Conservation (phyloP, 2,797 vertebrate species). For the Apogon talboti region DNA sequence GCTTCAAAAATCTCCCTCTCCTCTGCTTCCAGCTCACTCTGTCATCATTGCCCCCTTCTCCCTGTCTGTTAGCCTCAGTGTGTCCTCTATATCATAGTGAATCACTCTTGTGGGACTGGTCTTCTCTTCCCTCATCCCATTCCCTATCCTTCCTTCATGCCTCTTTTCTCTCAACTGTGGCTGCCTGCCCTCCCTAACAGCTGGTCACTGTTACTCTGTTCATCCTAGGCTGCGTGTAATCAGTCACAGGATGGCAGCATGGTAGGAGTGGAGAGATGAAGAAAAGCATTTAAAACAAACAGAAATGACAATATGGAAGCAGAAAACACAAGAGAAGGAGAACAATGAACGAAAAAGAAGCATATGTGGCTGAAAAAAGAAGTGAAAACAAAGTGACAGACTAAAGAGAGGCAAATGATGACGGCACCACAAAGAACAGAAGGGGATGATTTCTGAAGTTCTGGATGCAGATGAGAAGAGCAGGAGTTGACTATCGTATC, state of each 20-base stretch:
- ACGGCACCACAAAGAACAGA: constrained; percentile 32
- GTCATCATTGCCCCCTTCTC: constrained; percentile 34
- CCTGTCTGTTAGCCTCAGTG: constrained; percentile 36
- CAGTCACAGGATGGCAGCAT: constrained; percentile 61
- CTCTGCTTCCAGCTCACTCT: constrained; percentile 31
- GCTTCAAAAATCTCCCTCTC: constrained; percentile 26
- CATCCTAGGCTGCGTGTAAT: constrained; percentile 61
- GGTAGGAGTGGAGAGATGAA: constrained; percentile 37
- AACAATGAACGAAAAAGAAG: constrained; percentile 15
- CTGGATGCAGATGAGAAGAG: constrained; percentile 28
- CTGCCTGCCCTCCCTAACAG: constrained; percentile 58
- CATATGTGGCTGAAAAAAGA: constrained; percentile 7
- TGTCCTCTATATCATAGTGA: constrained; percentile 43
- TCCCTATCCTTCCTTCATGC: constrained; percentile 23
- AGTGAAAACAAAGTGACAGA: constrained; percentile 25
- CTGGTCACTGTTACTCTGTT: constrained; percentile 65
- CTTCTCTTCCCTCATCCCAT: constrained; percentile 25
- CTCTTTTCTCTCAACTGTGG: constrained; percentile 44
- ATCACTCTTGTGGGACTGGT: constrained; percentile 50
- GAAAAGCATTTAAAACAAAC: constrained; percentile 24
- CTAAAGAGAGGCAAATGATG: constrained; percentile 21
- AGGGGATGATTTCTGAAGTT: constrained; percentile 31
- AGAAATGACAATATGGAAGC: constrained; percentile 31
- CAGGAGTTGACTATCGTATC: constrained; percentile 47
- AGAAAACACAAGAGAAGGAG: constrained; percentile 2